Evolutionary conservation across 2,797 vertebrate species (phyloP).

Genomic region (Aotus griseimembra): DNA sequence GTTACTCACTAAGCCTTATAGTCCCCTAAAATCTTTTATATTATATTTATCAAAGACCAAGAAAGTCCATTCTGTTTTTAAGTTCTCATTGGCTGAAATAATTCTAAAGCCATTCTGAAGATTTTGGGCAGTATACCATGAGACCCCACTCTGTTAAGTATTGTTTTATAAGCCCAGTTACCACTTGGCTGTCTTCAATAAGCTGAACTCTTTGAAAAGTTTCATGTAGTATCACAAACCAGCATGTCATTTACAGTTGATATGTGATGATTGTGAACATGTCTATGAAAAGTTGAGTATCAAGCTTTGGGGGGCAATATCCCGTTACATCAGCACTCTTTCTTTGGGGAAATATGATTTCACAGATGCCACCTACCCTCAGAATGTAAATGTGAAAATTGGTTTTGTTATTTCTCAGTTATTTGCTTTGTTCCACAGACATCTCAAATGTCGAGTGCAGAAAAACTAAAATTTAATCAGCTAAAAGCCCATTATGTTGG

Average conservation of each 20-base stretch:
- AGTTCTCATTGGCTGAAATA: background rate
- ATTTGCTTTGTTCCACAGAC: background rate
- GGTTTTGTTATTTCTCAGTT: background rate
- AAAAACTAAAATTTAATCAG: slow-evolving; percentile 21
- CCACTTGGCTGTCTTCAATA: background rate
- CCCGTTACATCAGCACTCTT: background rate
- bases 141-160: background rate
- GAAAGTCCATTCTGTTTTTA: background rate
- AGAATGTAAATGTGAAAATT: background rate
- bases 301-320: background rate
- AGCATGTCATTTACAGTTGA: background rate
- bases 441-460: background rate
- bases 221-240: background rate
- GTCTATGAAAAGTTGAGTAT: background rate
- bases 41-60: background rate
- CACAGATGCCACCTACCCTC: background rate
- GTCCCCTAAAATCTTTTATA: background rate
- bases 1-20: background rate
- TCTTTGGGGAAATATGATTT: background rate
- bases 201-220: background rate
- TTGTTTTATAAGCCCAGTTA: background rate
- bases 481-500: background rate
- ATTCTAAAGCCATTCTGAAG: slow-evolving; percentile 4
- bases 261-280: background rate
- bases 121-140: background rate